phyloP scores from a whole-genome alignment of 2,113 vertebrate genomes.

The Dromaius novaehollandiae region DNA sequence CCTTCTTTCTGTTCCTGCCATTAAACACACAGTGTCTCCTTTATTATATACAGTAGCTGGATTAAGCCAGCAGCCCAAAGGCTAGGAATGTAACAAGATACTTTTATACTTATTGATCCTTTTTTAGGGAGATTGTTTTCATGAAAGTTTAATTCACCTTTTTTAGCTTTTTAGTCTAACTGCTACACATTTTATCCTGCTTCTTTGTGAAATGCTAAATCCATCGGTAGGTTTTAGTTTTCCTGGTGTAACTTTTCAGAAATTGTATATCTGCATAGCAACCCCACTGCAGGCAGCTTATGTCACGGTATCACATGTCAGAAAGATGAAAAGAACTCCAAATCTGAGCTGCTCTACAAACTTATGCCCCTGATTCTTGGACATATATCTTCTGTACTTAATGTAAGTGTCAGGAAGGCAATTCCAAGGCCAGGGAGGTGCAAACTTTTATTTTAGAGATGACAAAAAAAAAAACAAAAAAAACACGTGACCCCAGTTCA shows the following conservation, averaged over 20 bases:
- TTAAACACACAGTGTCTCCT: constrained; percentile 28
- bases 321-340: constrained; percentile 80
- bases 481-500: constrained; percentile 61
- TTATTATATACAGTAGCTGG: constrained; percentile 61
- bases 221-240: constrained; percentile 81
- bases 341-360: constrained; percentile 75
- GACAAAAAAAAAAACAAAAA: constrained; percentile 59
- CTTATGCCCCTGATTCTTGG: constrained; percentile 63
- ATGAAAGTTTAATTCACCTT: constrained; percentile 77
- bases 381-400: constrained; percentile 70
- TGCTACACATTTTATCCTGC: constrained; percentile 79
- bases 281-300: constrained; percentile 77
- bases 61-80: constrained; percentile 42
- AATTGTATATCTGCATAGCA: constrained; percentile 87
- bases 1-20: not conserved
- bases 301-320: constrained; percentile 79
- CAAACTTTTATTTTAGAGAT: constrained; percentile 74
- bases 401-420: constrained; percentile 70
- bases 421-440: constrained; percentile 71
- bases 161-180: constrained; percentile 78
- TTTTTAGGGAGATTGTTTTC: constrained; percentile 76
- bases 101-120: constrained; percentile 76
- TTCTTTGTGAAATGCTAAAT: constrained; percentile 83
- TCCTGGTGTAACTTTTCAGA: constrained; percentile 87
- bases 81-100: constrained; percentile 67